A percentile compares a stretch with the other conserved stretches of the same genome.
Conservation (phyloP, 2,888 invertebrate genomes). For the Mythimna albipuncta region DNA sequence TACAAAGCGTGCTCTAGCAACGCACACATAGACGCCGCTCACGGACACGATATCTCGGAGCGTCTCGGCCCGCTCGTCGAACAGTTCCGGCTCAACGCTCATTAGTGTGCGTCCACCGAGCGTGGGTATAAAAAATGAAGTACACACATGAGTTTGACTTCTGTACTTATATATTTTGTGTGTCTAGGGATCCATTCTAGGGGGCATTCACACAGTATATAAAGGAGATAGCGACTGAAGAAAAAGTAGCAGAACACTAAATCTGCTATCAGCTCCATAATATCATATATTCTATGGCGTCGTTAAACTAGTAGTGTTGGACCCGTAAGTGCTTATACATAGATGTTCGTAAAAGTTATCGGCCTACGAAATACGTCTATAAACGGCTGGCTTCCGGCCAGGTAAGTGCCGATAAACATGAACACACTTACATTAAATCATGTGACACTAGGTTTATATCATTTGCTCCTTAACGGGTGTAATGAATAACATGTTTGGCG, state of each 20-base stretch:
- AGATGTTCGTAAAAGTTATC: constrained; percentile 60
- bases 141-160: too few species aligned
- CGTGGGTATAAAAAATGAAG: too few species aligned
- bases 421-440: constrained; percentile 61
- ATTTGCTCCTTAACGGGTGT: constrained; percentile 54
- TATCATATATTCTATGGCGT: constrained; percentile 51
- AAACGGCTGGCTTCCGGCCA: constrained; percentile 60
- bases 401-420: constrained; percentile 64
- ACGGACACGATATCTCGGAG: too few species aligned
- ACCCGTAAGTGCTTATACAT: constrained; percentile 53
- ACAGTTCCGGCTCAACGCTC: too few species aligned
- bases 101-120: too few species aligned
- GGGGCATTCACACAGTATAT: constrained; percentile 28
- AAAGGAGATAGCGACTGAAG: constrained; percentile 33
- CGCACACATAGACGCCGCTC: too few species aligned
- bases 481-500: constrained; percentile 64
- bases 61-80: too few species aligned
- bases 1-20: too few species aligned
- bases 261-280: constrained; percentile 46
- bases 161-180: too few species aligned
- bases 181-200: not conserved
- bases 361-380: constrained; percentile 46
- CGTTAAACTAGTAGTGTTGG: constrained; percentile 58
- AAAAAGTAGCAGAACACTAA: constrained; percentile 42
- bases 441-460: constrained; percentile 60